Conservation (phyloP, 2,113 vertebrate species). For the Acrocephalus kingi region DNA sequence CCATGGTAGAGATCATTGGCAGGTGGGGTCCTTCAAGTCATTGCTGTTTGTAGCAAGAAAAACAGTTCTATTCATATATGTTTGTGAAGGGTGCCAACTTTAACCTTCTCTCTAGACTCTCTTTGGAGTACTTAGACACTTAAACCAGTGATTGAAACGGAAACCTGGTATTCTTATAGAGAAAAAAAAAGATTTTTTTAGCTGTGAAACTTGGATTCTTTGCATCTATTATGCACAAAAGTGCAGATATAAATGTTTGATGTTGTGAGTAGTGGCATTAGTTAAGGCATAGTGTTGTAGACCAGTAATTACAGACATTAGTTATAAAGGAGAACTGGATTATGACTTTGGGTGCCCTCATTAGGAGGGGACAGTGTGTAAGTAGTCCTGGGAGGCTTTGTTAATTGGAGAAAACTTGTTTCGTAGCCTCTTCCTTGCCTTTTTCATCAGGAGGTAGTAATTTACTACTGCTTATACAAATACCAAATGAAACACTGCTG, state of each 20-base stretch:
- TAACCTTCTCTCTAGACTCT: background rate
- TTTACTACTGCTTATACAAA: constrained; percentile 11
- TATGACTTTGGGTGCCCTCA: constrained; percentile 35
- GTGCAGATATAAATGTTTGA: background rate
- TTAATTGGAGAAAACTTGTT: constrained; percentile 35
- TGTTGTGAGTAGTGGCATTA: background rate
- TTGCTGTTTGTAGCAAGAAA: background rate
- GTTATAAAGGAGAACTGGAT: constrained; percentile 10
- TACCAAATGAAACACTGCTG: background rate
- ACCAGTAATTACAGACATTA: background rate
- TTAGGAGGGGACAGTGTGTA: constrained; percentile 16
- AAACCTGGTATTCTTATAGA: background rate
- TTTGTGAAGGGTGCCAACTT: background rate
- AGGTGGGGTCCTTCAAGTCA: background rate
- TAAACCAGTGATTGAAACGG: background rate
- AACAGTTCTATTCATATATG: background rate
- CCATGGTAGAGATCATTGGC: background rate
- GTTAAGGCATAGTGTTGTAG: background rate
- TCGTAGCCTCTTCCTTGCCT: background rate
- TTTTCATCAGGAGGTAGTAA: background rate
- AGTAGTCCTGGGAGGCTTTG: constrained; percentile 25
- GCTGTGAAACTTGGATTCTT: background rate
- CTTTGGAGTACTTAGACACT: background rate
- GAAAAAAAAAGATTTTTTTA: background rate
- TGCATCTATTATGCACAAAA: background rate